These are phyloP conservation scores for Cetonia aurata DNA, from an alignment of 2,888 invertebrate species.

Conservation along the genomic window DNA sequence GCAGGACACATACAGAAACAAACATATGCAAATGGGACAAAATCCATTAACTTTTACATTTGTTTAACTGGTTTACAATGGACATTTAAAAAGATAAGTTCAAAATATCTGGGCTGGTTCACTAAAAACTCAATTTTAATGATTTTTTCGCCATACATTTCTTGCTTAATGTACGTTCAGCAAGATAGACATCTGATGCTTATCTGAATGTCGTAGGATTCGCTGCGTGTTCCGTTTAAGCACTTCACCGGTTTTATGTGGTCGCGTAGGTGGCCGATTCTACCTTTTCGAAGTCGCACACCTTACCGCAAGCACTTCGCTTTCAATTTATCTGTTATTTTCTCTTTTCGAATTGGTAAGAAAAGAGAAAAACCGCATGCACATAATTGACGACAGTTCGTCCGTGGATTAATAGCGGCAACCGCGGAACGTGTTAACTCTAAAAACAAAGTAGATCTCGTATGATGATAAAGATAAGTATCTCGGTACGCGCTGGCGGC, in stretches of 20 bases:
- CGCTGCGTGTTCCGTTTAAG: conserved; percentile 48
- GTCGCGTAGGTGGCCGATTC: conserved; percentile 51
- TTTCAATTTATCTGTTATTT: conserved; percentile 4
- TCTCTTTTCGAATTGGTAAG: background rate
- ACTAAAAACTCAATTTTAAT: conserved; percentile 36
- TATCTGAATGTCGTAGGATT: background rate
- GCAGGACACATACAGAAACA: too few species aligned
- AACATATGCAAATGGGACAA: too few species aligned
- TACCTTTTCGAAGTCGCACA: background rate
- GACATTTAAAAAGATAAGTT: too few species aligned
- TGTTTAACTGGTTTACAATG: too few species aligned
- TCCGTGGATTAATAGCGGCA: conserved; percentile 26
- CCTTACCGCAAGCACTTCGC: conserved; percentile 1
- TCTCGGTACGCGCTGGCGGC: conserved; percentile 18
- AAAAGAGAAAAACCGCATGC: background rate
- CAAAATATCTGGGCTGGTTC: background rate
- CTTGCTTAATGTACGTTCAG: too few species aligned
- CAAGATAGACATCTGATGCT: too few species aligned
- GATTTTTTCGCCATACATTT: too few species aligned
- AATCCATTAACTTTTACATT: too few species aligned
- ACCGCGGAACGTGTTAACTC: conserved; percentile 18
- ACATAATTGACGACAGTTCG: conserved; percentile 28
- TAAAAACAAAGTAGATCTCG: conserved; percentile 22
- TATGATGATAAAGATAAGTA: conserved; percentile 29
- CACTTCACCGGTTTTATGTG: conserved; percentile 54